Percentiles rank a stretch among this genome's conserved stretches.
Conservation (phyloP, 2,113 vertebrate genomes). For the Callipepla californica region DNA sequence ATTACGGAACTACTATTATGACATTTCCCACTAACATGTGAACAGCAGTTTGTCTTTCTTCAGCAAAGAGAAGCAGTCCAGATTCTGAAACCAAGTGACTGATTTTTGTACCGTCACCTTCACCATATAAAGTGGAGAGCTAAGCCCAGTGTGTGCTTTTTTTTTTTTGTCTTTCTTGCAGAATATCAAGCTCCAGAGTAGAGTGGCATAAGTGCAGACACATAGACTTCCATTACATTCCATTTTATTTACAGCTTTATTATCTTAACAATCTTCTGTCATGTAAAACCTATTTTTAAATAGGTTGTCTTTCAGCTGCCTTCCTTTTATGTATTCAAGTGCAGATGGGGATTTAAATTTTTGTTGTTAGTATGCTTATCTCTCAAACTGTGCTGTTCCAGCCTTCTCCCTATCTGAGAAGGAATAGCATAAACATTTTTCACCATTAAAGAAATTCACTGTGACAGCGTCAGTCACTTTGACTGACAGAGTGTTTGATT, state of each 20-base stretch:
- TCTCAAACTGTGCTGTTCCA: neutral
- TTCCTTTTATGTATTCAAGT: neutral
- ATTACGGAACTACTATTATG: constrained; percentile 93
- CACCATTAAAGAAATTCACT: neutral
- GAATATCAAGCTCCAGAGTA: neutral
- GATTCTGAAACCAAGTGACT: neutral
- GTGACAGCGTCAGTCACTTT: neutral
- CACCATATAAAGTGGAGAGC: neutral
- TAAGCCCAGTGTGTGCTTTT: neutral
- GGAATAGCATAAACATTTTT: neutral
- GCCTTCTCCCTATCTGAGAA: neutral
- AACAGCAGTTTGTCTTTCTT: neutral
- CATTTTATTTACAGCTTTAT: neutral
- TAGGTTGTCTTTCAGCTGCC: neutral
- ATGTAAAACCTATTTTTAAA: neutral
- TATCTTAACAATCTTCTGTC: neutral
- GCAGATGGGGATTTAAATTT: neutral
- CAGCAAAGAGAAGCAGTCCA: neutral
- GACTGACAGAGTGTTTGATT: neutral
- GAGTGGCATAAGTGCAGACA: neutral
- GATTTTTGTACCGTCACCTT: neutral
- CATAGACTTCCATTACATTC: neutral
- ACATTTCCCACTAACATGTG: constrained; percentile 84
- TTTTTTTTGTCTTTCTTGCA: neutral
- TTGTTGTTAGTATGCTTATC: neutral